Percentiles rank a stretch among this genome's conserved stretches.
These are phyloP conservation scores for Synodontis membranacea DNA, from an alignment of 2,113 vertebrate genomes.

Conservation along the genomic window DNA sequence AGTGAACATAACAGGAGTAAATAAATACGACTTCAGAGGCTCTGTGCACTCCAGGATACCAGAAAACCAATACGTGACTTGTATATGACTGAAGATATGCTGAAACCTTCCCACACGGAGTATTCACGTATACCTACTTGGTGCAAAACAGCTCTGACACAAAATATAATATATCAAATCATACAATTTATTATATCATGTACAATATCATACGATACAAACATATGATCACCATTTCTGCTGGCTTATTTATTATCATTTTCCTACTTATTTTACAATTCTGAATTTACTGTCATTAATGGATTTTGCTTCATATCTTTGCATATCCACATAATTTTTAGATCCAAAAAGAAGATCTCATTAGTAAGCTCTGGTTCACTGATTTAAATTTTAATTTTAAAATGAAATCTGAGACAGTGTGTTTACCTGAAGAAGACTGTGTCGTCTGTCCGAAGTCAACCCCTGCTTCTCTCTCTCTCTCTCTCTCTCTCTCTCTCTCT, in stretches of 20 bases:
- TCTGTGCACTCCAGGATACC: not conserved
- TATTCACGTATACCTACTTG: not conserved
- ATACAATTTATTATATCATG: not conserved
- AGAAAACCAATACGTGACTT: not conserved
- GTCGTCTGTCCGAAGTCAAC: not conserved
- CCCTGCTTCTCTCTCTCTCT: not conserved
- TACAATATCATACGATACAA: not conserved
- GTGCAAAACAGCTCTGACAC: not conserved
- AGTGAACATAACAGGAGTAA: conserved; percentile 18
- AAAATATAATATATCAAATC: too few species aligned
- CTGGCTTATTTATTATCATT: not conserved
- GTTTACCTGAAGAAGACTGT: conserved; percentile 55
- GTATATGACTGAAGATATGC: not conserved
- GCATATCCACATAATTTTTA: not conserved
- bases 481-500: not conserved
- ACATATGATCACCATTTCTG: not conserved
- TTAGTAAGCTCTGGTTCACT: not conserved
- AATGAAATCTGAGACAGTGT: not conserved
- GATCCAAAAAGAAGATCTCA: not conserved
- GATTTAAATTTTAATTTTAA: not conserved
- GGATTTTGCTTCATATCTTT: not conserved
- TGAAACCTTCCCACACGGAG: not conserved
- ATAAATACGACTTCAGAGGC: conserved; percentile 19
- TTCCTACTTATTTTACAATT: not conserved
- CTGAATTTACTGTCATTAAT: not conserved